Percentiles rank a stretch among this genome's conserved stretches.
Evolutionary conservation across 2,797 vertebrate species (phyloP).

Genomic region (Chiroxiphia lanceolata): DNA sequence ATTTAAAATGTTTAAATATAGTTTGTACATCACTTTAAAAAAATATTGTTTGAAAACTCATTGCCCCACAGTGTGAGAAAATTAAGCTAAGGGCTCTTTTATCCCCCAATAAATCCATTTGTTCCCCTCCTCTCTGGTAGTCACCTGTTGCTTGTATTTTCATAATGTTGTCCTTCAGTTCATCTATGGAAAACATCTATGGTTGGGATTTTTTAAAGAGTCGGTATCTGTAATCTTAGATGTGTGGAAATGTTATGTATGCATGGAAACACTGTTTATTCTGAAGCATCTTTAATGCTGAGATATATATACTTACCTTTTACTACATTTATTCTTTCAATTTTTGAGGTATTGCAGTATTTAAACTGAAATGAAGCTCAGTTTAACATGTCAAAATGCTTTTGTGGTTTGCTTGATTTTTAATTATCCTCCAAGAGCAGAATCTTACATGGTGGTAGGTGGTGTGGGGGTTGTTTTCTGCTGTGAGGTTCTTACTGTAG

Average conservation of each 20-base stretch:
- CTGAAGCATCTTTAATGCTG: neutral
- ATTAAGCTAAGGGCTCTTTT: neutral
- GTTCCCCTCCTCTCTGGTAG: accelerated
- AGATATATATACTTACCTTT: neutral
- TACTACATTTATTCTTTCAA: neutral
- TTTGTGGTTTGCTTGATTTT: neutral
- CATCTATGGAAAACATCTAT: neutral
- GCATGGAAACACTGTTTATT: neutral
- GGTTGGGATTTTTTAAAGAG: neutral
- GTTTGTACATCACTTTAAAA: neutral
- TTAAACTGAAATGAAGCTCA: neutral
- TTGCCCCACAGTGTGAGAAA: neutral
- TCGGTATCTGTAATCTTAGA: neutral
- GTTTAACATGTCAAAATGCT: neutral
- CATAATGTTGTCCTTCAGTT: neutral
- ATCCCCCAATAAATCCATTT: neutral
- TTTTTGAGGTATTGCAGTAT: neutral
- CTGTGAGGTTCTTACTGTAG: neutral
- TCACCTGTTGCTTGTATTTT: neutral
- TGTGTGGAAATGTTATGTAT: neutral
- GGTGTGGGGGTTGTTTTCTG: neutral
- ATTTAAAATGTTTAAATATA: neutral
- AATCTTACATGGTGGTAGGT: neutral
- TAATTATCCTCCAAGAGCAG: neutral
- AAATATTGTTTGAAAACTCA: neutral